These are phyloP conservation scores for Meganola albula DNA, from an alignment of 2,888 invertebrate species.

Conservation along the genomic window DNA sequence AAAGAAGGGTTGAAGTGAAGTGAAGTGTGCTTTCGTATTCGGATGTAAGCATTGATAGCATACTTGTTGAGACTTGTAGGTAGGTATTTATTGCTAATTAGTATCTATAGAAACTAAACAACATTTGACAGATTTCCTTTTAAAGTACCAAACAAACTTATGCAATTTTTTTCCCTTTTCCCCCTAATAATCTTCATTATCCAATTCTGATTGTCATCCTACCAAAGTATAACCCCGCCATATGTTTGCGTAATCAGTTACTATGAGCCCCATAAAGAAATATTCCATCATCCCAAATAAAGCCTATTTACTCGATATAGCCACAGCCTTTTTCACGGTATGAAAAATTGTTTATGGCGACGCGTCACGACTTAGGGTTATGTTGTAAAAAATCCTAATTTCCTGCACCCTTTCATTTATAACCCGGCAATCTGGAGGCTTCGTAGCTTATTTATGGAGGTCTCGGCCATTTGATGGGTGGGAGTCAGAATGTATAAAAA, in stretches of 20 bases:
- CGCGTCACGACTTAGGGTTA: constrained; percentile 51
- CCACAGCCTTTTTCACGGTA: constrained; percentile 55
- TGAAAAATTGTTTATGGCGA: constrained; percentile 71
- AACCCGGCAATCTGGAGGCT: constrained; percentile 70
- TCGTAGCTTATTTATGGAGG: constrained; percentile 73
- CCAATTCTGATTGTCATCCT: constrained; percentile 29
- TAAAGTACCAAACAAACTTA: no score
- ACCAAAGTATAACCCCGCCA: constrained; percentile 28
- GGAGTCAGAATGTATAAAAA: constrained; percentile 68
- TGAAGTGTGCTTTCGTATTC: no score
- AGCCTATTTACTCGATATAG: constrained; percentile 47
- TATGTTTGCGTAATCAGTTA: constrained; percentile 40
- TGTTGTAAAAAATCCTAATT: constrained; percentile 76
- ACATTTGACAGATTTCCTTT: no score
- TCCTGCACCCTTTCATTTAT: constrained; percentile 77
- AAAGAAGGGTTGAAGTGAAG: no score
- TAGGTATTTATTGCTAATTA: no score
- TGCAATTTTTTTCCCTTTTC: constrained; percentile 9
- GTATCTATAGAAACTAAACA: no score
- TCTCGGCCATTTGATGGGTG: constrained; percentile 67
- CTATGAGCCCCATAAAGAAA: constrained; percentile 45
- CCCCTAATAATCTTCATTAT: constrained; percentile 22
- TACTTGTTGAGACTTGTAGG: no score
- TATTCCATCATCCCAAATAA: constrained; percentile 56
- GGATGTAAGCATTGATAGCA: no score